Base-by-base conservation (phyloP, 1,140 invertebrate species). In the Bombus cullumanus region DNA sequence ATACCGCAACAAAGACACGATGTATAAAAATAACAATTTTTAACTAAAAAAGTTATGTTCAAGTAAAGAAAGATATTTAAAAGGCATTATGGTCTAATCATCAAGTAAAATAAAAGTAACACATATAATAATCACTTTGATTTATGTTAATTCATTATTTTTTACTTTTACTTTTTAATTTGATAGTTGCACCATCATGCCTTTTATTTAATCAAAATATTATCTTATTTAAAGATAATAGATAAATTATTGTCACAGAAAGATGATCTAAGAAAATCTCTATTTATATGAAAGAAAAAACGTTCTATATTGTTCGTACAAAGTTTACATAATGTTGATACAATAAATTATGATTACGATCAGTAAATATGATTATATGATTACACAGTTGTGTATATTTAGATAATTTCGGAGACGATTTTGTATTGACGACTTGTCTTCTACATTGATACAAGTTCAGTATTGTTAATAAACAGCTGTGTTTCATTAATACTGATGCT, bases 301-400 rank as follows among this genome's bases (percentile, higher is more conserved):
- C 34, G 64, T 88, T 90, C 53, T 83, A 72, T 62, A 62, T 90
- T 90, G 90, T 94, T 94, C 93, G 92, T 91, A 93, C 90, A 94
- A 94, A 94, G 92, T 95, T 90, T 95, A 94, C 91, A 91, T 92
- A 93, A 92, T 91, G 93, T 94, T 94, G 39, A 28, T 41, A 47
- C 18, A 78, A 89, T 88, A 79, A 84, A 87, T 80, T 83, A 75
- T 83, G 6, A 88, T 82, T 88, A 69, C 43, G 57, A 59, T 74
- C 34, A 79, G 77, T 43, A 84, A 62, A 85, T 72, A 76, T 34
- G 39, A 64, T 68, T 39, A 84, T 64, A 89, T 53, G 41, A 86
- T 66, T 64, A 43, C 80, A 34, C 80, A 75, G 59, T 86, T 89
- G 68, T 89, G 68, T 83, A 62, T 80, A 68, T 86, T 79, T 28